phyloP scores from a whole-genome alignment of 1,140 invertebrate genomes.

The Hormaphis cornu region DNA sequence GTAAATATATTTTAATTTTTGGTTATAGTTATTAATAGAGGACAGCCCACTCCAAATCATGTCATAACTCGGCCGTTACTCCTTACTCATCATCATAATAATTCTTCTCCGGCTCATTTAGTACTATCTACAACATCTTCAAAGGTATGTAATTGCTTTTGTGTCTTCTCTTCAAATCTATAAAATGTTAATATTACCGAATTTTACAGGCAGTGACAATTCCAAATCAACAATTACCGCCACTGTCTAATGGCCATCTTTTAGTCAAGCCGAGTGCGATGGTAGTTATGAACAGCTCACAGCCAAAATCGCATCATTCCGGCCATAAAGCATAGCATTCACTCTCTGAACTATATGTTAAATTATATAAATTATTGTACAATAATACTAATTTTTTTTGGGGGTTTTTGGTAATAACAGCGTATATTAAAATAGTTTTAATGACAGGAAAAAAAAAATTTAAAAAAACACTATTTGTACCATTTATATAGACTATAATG shows the following conservation, averaged over 20 bases:
- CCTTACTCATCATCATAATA: constrained; percentile 19
- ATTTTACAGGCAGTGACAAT: constrained; percentile 14
- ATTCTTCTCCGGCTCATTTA: constrained; percentile 29
- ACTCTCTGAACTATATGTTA: constrained; percentile 17
- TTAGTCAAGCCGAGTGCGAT: constrained; percentile 28
- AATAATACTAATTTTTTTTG: constrained; percentile 30
- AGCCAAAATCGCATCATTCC: constrained; percentile 27
- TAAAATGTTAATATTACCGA: too few species aligned
- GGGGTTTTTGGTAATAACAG: constrained; percentile 33
- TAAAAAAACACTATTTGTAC: constrained; percentile 28
- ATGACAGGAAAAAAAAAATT: constrained; percentile 23
- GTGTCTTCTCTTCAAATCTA: background rate
- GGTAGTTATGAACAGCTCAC: constrained; percentile 25
- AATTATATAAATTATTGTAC: constrained; percentile 28
- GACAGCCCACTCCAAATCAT: constrained; percentile 23
- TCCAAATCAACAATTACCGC: constrained; percentile 24
- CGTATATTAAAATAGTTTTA: constrained; percentile 31
- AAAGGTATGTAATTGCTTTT: background rate
- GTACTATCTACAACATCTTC: constrained; percentile 30
- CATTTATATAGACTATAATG: constrained; percentile 29
- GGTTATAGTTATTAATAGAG: constrained; percentile 19
- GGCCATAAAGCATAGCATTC: constrained; percentile 29
- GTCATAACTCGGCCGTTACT: constrained; percentile 25
- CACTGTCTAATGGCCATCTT: constrained; percentile 24
- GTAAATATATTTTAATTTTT: background rate